phyloP scores from a whole-genome alignment of 2,888 invertebrate genomes.

The Nomada flava region DNA sequence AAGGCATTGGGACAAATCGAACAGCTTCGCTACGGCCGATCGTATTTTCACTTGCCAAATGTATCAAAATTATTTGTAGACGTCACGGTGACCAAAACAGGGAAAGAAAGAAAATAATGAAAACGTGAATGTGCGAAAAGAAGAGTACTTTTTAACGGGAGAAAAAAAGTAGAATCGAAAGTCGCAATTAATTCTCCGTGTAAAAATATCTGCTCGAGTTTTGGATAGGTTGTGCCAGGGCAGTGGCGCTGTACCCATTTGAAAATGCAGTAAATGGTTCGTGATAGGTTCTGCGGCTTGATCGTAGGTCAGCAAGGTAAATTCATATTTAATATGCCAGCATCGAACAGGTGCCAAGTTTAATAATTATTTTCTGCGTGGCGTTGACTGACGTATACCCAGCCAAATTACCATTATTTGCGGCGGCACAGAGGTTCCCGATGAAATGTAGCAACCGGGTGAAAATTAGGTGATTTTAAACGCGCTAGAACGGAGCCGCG shows the following conservation, averaged over 20 bases:
- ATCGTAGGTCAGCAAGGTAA: conserved; percentile 31
- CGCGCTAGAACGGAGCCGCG: conserved; percentile 31
- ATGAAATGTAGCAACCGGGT: conserved; percentile 52
- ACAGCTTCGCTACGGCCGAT: neutral
- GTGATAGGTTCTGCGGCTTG: conserved; percentile 39
- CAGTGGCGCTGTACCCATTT: conserved; percentile 3
- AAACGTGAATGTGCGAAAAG: neutral
- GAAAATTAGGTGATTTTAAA: conserved; percentile 63
- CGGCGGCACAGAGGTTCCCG: conserved; percentile 28
- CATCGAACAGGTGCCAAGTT: conserved; percentile 31
- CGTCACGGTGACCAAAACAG: neutral
- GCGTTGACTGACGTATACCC: conserved; percentile 49
- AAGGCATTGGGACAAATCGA: too few relatives aligned
- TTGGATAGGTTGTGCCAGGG: neutral
- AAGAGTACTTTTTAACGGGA: neutral
- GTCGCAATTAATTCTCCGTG: conserved; percentile 29
- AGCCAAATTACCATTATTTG: conserved; percentile 59
- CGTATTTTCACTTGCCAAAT: conserved; percentile 15
- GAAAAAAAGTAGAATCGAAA: neutral
- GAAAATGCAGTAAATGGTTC: conserved; percentile 42
- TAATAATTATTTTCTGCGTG: conserved; percentile 63
- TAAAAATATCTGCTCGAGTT: neutral
- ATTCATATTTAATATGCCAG: conserved; percentile 59
- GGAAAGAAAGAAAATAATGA: neutral
- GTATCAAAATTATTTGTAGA: neutral